Conservation (phyloP, 35 echinoderm and acorn worm genomes). For the Diadema setosum region DNA sequence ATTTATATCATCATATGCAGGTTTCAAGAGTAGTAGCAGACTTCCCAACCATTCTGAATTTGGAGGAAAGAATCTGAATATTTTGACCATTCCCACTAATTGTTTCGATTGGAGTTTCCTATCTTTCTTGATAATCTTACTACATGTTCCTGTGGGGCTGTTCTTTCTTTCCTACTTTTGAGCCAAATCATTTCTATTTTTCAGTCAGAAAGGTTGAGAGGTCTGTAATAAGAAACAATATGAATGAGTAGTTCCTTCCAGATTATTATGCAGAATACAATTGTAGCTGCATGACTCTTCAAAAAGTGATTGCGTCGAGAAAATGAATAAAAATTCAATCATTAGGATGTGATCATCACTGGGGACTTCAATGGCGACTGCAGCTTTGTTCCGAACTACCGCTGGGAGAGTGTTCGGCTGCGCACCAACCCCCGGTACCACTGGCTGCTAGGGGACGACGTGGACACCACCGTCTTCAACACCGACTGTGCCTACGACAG, state of each 20-base stretch:
- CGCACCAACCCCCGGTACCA: constrained; percentile 38
- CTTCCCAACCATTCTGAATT: too few relatives aligned
- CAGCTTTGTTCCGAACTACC: constrained; percentile 22
- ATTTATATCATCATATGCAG: too few relatives aligned
- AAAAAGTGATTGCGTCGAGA: neutral
- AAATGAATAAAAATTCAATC: neutral
- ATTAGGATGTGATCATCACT: constrained; percentile 72
- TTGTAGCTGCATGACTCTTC: neutral
- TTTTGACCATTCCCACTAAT: too few relatives aligned
- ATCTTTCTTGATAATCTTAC: too few relatives aligned
- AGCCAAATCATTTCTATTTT: too few relatives aligned
- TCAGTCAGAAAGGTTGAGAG: neutral
- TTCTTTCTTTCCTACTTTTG: too few relatives aligned
- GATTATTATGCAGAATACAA: neutral
- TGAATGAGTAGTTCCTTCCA: neutral
- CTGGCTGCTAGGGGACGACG: constrained; percentile 56
- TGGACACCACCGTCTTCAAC: constrained; percentile 52
- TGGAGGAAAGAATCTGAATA: too few relatives aligned
- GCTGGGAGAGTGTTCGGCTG: constrained; percentile 5
- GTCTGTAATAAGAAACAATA: neutral
- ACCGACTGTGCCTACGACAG: constrained; percentile 81
- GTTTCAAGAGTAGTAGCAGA: too few relatives aligned
- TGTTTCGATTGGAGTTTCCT: too few relatives aligned
- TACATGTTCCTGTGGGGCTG: too few relatives aligned
- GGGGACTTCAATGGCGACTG: constrained; percentile 89